These are phyloP conservation scores for Lagria hirta DNA, from an alignment of 2,888 invertebrate genomes.

Conservation along the genomic window DNA sequence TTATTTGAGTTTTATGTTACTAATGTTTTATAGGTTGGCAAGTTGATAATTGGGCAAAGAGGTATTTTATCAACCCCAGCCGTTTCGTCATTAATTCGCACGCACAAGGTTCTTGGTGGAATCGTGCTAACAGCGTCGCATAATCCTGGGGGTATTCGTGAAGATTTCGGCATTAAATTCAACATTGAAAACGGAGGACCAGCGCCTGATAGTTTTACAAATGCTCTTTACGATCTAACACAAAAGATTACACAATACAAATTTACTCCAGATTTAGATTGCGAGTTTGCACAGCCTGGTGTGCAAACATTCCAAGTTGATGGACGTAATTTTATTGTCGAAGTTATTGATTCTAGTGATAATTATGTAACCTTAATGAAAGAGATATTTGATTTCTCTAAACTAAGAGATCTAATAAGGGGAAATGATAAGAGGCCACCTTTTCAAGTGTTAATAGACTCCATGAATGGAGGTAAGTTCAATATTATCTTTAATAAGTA, in stretches of 20 bases:
- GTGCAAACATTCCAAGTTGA: conserved; percentile 64
- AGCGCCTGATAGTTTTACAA: conserved; percentile 88
- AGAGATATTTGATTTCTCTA: conserved; percentile 91
- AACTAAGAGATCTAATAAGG: conserved; percentile 72
- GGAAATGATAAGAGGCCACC: conserved; percentile 65
- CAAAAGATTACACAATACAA: conserved; percentile 77
- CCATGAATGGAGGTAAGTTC: conserved; percentile 86
- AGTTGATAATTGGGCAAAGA: conserved; percentile 87
- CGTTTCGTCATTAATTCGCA: conserved; percentile 91
- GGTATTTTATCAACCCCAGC: conserved; percentile 98
- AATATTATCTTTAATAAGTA: not conserved
- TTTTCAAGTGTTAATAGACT: conserved; percentile 86
- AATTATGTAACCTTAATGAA: conserved; percentile 92
- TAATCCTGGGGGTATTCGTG: conserved; percentile 96
- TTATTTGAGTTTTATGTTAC: too few species aligned
- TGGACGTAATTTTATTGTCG: conserved; percentile 73
- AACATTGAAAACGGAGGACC: conserved; percentile 98
- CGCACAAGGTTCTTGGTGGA: conserved; percentile 82
- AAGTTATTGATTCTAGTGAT: conserved; percentile 87
- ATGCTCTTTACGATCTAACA: conserved; percentile 82
- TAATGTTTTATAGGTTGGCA: conserved; percentile 69
- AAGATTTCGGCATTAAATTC: conserved; percentile 99
- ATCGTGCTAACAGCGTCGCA: conserved; percentile 98
- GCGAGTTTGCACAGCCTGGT: conserved; percentile 72
- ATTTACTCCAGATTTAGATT: conserved; percentile 74